Base-by-base conservation (phyloP, 2,113 vertebrate genomes). In the Oncorhynchus tshawytscha region DNA sequence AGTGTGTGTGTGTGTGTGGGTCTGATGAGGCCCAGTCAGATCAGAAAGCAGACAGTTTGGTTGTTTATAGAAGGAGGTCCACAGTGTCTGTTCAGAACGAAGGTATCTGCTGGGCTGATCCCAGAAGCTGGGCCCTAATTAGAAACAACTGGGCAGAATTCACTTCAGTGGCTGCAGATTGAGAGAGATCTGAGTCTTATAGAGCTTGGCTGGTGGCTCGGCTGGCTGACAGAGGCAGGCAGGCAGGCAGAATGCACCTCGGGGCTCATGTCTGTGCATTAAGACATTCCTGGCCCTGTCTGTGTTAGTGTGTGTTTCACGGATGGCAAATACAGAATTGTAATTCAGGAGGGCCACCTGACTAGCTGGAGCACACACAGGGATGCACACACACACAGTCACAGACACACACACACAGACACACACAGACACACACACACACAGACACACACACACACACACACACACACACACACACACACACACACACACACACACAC, bases 1-100 rank as follows among this genome's bases (percentile, higher is more conserved):
- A 20, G 51, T 54, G 51, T 54, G 51, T 54, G 15, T 5, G 51
- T 51, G 49, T 16, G 49, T 16, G 49, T 16, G 49, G 4, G 51
- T 54, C 51, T 18, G 51, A 18, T 62, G 59, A 22, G n/a, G 59
- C 87, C 69, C 79, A 76, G 84, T 84, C 83, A 82, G 89, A 83
- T 88, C 83, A 83, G 81, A 76, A 89, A 85, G 71, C 84, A 84
- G 86, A 87, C 83, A 85, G 89, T 77, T 77, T 81, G 76, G 77
- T 86, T 93, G 91, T 93, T 93, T 93, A 92, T 90, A 92, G 90
- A 93, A 92, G 91, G 85, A 72, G 82, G 93, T 90, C 90, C 86
- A 78, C 90, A 91, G 89, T 86, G 16, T 54, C 16, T 54, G 51
- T 54, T 54, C 51, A 54, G 91, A 87, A 92, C 90, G 87, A 92